Evolutionary conservation across 2,888 invertebrate species (phyloP).

Genomic region (Nycteola revayana): DNA sequence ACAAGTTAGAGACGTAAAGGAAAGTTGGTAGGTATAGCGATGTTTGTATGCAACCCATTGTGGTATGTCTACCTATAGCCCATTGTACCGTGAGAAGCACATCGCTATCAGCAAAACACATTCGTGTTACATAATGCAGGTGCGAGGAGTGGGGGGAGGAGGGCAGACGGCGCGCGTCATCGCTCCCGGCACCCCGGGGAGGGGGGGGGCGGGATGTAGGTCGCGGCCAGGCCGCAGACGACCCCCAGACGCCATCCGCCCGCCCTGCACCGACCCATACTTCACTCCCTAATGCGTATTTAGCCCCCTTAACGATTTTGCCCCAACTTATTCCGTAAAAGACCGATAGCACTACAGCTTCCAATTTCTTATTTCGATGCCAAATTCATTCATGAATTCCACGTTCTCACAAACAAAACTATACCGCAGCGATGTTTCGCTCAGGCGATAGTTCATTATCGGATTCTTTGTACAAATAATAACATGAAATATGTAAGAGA

Average conservation of each 20-base stretch:
- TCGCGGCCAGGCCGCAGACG: conserved; percentile 75
- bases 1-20: too few relatives aligned
- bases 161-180: conserved; percentile 49
- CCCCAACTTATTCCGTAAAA: conserved; percentile 4
- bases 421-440: not conserved
- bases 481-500: conserved; percentile 25
- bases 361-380: too few relatives aligned
- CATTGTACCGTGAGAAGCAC: conserved; percentile 7
- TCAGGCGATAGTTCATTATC: conserved; percentile 24
- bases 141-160: conserved; percentile 36
- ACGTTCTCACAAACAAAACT: not conserved
- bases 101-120: conserved; percentile 46
- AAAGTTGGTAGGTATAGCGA: not conserved
- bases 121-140: conserved; percentile 70
- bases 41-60: too few relatives aligned
- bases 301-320: conserved; percentile 14
- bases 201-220: conserved; percentile 59
- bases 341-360: not conserved
- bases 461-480: conserved; percentile 24
- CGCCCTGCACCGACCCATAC: conserved; percentile 44
- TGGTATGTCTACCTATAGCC: too few relatives aligned
- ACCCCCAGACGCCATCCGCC: conserved; percentile 70
- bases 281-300: conserved; percentile 28
- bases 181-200: conserved; percentile 25
- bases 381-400: conserved; percentile 1